Evolutionary conservation across 2,113 vertebrate genomes (phyloP).

Genomic region (Delphinus delphis): DNA sequence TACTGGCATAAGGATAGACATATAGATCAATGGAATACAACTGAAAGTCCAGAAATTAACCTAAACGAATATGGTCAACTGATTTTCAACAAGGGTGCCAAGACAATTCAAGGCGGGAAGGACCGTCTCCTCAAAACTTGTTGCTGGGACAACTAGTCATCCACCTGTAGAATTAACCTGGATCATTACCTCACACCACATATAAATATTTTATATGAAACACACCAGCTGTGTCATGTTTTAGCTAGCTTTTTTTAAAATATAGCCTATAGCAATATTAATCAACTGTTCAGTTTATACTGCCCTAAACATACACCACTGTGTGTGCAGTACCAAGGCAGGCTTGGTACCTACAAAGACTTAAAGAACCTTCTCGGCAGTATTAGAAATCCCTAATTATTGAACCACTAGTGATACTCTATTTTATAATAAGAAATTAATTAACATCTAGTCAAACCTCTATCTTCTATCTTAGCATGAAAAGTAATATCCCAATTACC

Average conservation of each 20-base stretch:
- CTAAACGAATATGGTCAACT: neutral
- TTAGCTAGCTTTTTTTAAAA: neutral
- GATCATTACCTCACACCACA: neutral
- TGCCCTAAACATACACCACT: neutral
- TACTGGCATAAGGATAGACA: neutral
- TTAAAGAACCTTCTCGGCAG: neutral
- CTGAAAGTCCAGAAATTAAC: neutral
- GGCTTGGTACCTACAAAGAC: neutral
- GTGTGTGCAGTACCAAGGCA: neutral
- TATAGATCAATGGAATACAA: neutral
- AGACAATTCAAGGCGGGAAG: neutral
- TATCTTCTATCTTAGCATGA: neutral
- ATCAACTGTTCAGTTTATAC: neutral
- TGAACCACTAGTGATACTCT: neutral
- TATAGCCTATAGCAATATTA: neutral
- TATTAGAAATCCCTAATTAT: neutral
- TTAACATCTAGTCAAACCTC: neutral
- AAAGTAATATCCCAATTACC: neutral
- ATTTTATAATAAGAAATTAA: neutral
- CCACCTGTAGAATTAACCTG: neutral
- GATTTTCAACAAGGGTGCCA: neutral
- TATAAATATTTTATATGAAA: neutral
- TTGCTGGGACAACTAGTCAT: neutral
- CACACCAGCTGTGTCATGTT: neutral
- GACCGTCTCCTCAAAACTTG: neutral